phyloP scores from a whole-genome alignment of 2,797 vertebrate species.

The Nyctibius grandis region DNA sequence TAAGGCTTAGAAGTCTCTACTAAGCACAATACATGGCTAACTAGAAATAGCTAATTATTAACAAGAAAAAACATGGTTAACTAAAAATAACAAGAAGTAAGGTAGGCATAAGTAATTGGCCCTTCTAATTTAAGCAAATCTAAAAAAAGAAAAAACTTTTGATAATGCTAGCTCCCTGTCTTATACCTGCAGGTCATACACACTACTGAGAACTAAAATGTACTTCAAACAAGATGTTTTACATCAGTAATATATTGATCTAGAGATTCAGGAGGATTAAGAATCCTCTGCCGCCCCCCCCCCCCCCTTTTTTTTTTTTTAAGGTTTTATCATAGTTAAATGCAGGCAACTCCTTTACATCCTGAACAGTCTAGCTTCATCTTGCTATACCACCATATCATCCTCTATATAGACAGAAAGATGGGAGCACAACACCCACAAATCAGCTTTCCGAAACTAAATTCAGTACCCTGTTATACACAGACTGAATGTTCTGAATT shows the following conservation, averaged over 20 bases:
- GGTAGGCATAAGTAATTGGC: background rate
- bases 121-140: background rate
- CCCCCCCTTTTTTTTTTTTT: too few relatives aligned
- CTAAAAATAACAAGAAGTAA: background rate
- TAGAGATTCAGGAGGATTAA: background rate
- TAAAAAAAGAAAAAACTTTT: background rate
- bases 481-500: background rate
- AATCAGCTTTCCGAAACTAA: background rate
- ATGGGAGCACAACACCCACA: background rate
- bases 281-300: too few relatives aligned
- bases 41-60: background rate
- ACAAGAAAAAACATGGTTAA: background rate
- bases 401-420: background rate
- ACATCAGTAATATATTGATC: background rate
- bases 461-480: background rate
- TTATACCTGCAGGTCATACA: background rate
- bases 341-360: background rate
- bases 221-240: background rate
- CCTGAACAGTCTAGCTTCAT: background rate
- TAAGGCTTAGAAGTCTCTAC: background rate
- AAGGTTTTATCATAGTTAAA: background rate
- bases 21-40: background rate
- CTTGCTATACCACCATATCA: background rate
- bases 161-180: background rate
- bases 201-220: background rate